A percentile compares a stretch with the other conserved stretches of the same genome.
phyloP scores from a whole-genome alignment of 2,888 invertebrate genomes.

The Marronus borbonicus region DNA sequence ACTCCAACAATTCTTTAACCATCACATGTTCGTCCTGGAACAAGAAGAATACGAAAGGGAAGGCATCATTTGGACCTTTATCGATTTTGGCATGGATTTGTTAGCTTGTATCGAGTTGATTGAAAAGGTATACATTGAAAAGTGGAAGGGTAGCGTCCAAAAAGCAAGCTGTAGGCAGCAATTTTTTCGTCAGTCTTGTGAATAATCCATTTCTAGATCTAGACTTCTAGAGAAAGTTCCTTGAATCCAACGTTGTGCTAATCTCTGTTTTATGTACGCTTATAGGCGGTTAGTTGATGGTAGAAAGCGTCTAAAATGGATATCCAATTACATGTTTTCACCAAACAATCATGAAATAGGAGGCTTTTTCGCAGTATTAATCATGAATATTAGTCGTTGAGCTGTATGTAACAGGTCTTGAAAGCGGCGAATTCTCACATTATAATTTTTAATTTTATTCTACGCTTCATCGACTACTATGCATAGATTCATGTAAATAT shows the following conservation, averaged over 20 bases:
- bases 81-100: slow-evolving; percentile 98
- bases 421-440: too few species aligned
- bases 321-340: too few species aligned
- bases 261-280: background rate
- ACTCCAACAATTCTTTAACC: slow-evolving; percentile 98
- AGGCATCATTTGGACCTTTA: slow-evolving; percentile 96
- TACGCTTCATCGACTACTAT: too few species aligned
- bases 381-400: too few species aligned
- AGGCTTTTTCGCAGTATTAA: too few species aligned
- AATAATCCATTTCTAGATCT: slow-evolving; percentile 15
- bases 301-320: too few species aligned
- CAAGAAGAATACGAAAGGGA: slow-evolving; percentile 97
- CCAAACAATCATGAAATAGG: too few species aligned
- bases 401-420: too few species aligned
- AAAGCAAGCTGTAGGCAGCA: too few species aligned
- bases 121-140: slow-evolving; percentile 81
- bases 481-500: too few species aligned
- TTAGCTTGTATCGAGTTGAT: slow-evolving; percentile 96
- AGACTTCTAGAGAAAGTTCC: background rate
- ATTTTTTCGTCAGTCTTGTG: background rate
- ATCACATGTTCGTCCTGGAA: slow-evolving; percentile 98
- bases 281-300: too few species aligned
- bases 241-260: background rate
- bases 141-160: background rate
- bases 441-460: too few species aligned